A percentile compares a stretch with the other conserved stretches of the same genome.
Conservation (phyloP, 2,888 invertebrate genomes). For the Apamea anceps region DNA sequence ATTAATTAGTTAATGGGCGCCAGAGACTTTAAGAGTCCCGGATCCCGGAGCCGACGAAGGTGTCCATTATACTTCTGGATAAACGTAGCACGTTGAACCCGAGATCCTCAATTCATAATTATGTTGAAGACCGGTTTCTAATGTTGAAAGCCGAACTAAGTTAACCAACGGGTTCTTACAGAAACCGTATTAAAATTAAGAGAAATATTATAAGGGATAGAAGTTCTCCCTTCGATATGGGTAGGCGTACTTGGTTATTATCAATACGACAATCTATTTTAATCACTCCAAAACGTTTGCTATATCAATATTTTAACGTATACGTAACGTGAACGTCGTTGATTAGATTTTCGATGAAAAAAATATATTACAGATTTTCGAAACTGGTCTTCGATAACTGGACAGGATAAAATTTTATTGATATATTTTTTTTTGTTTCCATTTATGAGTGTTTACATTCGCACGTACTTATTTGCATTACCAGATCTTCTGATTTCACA, state of each 20-base stretch:
- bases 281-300: constrained; percentile 44
- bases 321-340: not conserved
- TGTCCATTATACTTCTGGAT: no score
- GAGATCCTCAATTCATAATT: no score
- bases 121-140: no score
- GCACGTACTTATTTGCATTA: not conserved
- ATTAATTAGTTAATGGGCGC: no score
- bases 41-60: no score
- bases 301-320: constrained; percentile 25
- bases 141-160: no score
- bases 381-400: not conserved
- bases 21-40: no score
- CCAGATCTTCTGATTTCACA: constrained; percentile 34
- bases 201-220: no score
- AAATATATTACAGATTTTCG: not conserved
- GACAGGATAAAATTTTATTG: constrained; percentile 1
- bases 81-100: no score
- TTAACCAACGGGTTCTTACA: no score
- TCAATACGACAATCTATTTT: constrained; percentile 8
- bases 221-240: not conserved
- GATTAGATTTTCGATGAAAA: not conserved
- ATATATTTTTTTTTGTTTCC: not conserved
- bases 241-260: constrained; percentile 1
- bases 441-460: constrained; percentile 8
- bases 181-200: no score